Evolutionary conservation across 1,140 invertebrate species (phyloP), one percentile per base, ranked within the genome.

Genomic region (Megathymus violae): DNA sequence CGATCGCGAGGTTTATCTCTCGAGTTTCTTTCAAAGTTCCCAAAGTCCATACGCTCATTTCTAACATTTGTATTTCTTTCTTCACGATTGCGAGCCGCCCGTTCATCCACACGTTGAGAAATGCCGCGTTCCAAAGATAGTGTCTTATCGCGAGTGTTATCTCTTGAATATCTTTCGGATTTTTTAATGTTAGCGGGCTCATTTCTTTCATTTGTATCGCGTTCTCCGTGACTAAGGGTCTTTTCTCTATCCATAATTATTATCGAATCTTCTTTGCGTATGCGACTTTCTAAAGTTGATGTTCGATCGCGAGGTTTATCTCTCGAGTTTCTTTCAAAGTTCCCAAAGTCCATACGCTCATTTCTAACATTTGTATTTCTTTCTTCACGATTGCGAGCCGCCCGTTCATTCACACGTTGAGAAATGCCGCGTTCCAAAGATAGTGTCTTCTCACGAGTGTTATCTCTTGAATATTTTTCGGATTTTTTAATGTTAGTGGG

Each of bases 381-480:
- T n/a, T n/a, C n/a, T n/a, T n/a, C n/a, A n/a, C n/a, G n/a, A n/a
- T n/a, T n/a, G n/a, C n/a, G n/a, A n/a, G n/a, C n/a, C n/a, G n/a
- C n/a, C n/a, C n/a, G n/a, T n/a, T n/a, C n/a, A n/a, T n/a, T n/a
- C n/a, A n/a, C n/a, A n/a, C n/a, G 19, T 22, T 22, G 2, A 22
- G 19, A 5, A 22, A 22, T 22, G 5, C 5, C 19, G 2, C 19
- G 19, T 5, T 22, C 2, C 19, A 22, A 22, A 22, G 19, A 22
- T 22, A 22, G 2, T 22, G 19, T 5, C 19, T 2, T 3, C 2
- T 22, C 5, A 3, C 19, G 19, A 38, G 11, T 11, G 36, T 38
- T 11, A 51, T 38, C 34, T 25, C 50, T 52, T 9, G 9, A 3
- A 36, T 52, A 40, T 1, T 16, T 40, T 22, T 52, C 50, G 10